phyloP scores from a whole-genome alignment of 2,888 invertebrate genomes.

The Drosophila trichaetosa region DNA sequence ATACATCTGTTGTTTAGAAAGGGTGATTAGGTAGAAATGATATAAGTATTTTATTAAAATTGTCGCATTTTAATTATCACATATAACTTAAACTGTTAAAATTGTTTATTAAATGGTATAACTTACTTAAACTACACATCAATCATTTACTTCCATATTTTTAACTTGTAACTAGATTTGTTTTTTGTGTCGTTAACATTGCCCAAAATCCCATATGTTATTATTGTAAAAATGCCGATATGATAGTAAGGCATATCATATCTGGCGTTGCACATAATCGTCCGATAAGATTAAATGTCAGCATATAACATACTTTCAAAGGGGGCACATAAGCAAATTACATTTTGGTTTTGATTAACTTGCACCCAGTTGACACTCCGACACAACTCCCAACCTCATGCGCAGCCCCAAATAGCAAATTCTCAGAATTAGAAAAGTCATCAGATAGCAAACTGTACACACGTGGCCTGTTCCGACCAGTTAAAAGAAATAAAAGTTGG shows the following conservation, averaged over 20 bases:
- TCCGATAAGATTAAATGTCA: conserved; percentile 48
- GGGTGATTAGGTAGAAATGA: neutral
- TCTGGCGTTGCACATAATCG: conserved; percentile 46
- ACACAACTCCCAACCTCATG: neutral
- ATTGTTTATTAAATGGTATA: neutral
- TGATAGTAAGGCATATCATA: conserved; percentile 41
- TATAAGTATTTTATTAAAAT: neutral
- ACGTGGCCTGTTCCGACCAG: conserved; percentile 32
- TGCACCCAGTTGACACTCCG: conserved; percentile 11
- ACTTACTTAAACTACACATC: neutral
- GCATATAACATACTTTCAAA: conserved; percentile 1
- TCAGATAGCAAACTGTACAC: conserved; percentile 16
- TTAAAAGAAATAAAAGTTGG: conserved; percentile 18
- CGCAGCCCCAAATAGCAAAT: conserved; percentile 6
- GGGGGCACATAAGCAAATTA: conserved; percentile 1
- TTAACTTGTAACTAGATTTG: neutral
- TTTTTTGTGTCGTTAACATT: neutral
- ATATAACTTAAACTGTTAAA: neutral
- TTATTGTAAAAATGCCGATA: conserved; percentile 35
- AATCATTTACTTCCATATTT: too few species aligned
- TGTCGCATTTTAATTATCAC: neutral
- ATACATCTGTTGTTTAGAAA: neutral
- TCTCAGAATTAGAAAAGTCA: conserved; percentile 17
- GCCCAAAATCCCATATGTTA: conserved; percentile 6
- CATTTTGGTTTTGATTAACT: conserved; percentile 17